A percentile compares a stretch with the other conserved stretches of the same genome.
Evolutionary conservation across 1,140 invertebrate genomes (phyloP).

Genomic region (Drosophila funebris): DNA sequence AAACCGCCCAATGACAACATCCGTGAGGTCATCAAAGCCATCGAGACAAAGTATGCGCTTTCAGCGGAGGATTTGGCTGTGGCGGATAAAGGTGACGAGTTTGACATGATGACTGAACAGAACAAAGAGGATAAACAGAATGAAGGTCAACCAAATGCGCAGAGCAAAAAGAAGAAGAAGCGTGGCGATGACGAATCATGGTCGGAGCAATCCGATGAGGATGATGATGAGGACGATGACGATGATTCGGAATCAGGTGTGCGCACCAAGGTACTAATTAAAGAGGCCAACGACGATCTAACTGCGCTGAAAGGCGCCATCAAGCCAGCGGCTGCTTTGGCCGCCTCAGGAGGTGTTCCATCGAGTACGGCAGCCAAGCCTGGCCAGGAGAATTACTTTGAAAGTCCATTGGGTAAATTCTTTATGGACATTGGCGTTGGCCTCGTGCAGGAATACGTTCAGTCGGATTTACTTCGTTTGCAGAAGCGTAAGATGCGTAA

Average conservation of each 20-base stretch:
- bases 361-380: constrained; percentile 52
- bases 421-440: constrained; percentile 96
- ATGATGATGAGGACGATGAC: constrained; percentile 85
- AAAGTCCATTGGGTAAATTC: constrained; percentile 94
- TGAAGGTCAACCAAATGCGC: constrained; percentile 30
- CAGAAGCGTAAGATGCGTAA: constrained; percentile 92
- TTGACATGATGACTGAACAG: constrained; percentile 80
- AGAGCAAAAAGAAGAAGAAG: constrained; percentile 83
- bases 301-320: constrained; percentile 85
- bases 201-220: constrained; percentile 84
- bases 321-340: constrained; percentile 82
- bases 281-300: constrained; percentile 85
- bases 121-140: constrained; percentile 74
- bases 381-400: constrained; percentile 87
- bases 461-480: constrained; percentile 93
- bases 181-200: constrained; percentile 82
- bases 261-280: constrained; percentile 85
- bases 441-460: constrained; percentile 96
- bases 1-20: constrained; percentile 92
- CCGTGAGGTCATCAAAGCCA: constrained; percentile 89
- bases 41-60: constrained; percentile 87
- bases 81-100: constrained; percentile 79
- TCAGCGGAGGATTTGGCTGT: constrained; percentile 84
- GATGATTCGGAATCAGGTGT: constrained; percentile 84
- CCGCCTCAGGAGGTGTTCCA: constrained; percentile 66